phyloP scores from a whole-genome alignment of 2,888 invertebrate species.

The Noctua janthe region DNA sequence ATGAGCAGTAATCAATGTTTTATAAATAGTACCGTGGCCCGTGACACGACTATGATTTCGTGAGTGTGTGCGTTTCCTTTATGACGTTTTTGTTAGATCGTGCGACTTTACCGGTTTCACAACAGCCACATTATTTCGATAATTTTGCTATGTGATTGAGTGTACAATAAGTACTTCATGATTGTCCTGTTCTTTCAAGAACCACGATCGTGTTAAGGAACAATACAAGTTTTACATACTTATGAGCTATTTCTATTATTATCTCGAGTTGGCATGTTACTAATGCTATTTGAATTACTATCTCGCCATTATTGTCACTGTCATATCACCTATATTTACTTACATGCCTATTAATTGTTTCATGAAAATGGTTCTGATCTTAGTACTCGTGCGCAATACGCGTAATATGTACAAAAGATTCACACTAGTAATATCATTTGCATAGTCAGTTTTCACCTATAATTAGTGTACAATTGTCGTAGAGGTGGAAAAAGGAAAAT shows the following conservation, averaged over 20 bases:
- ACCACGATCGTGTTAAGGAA: not conserved
- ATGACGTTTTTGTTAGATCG: not conserved
- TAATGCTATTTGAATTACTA: conserved; percentile 46
- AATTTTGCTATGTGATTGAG: not conserved
- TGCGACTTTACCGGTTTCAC: not conserved
- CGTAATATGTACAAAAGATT: conserved; percentile 25
- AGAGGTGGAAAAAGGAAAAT: conserved; percentile 18
- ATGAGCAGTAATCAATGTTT: conserved; percentile 40
- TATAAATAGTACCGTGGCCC: conserved; percentile 53
- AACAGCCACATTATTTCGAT: not conserved
- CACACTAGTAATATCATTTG: conserved; percentile 1
- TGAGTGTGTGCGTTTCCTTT: conserved; percentile 15
- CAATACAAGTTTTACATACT: not conserved
- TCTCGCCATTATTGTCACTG: conserved; percentile 27
- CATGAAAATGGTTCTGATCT: conserved; percentile 26
- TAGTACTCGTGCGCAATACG: conserved; percentile 3
- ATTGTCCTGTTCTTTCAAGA: conserved; percentile 13
- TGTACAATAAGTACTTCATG: not conserved
- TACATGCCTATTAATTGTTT: conserved; percentile 14
- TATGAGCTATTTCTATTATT: conserved; percentile 33
- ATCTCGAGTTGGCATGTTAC: conserved; percentile 38
- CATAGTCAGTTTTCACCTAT: conserved; percentile 8
- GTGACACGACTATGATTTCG: conserved; percentile 17
- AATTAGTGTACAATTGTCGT: not conserved
- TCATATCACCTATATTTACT: conserved; percentile 18